Conservation (phyloP, 2,888 invertebrate genomes). For the Lepidonotus clava region DNA sequence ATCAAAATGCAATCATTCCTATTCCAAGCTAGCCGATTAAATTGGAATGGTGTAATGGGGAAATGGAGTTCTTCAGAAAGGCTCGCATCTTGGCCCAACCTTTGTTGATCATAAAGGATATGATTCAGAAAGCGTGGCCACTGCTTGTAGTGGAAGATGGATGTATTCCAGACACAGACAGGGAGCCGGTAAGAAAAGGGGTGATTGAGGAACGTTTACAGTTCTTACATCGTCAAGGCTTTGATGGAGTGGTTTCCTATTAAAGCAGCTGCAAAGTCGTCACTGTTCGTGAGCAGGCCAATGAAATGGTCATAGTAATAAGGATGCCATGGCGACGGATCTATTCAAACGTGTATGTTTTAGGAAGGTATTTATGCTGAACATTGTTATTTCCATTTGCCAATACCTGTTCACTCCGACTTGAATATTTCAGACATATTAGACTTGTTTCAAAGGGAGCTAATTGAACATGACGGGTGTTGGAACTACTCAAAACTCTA, state of each 20-base stretch:
- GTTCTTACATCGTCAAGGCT: neutral
- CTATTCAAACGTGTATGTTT: too few species aligned
- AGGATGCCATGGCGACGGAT: too few species aligned
- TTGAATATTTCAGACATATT: too few species aligned
- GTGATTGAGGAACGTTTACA: neutral
- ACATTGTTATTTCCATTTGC: too few species aligned
- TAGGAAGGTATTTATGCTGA: too few species aligned
- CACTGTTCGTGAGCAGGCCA: too few species aligned
- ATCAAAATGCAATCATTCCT: slow-evolving; percentile 29
- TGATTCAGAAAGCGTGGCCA: neutral
- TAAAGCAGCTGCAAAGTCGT: neutral
- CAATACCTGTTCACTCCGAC: too few species aligned
- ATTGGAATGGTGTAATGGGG: neutral
- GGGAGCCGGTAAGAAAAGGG: neutral
- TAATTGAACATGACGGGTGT: too few species aligned
- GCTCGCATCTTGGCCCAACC: neutral
- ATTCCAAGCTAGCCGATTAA: neutral
- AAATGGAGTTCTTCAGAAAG: neutral
- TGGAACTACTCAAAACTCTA: too few species aligned
- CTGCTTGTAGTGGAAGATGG: neutral
- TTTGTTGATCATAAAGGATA: neutral
- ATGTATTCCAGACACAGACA: neutral
- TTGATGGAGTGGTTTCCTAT: neutral
- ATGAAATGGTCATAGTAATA: too few species aligned
- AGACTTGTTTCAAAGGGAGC: too few species aligned